These are phyloP conservation scores for Tachycineta bicolor DNA, from an alignment of 2,113 vertebrate genomes.

Conservation along the genomic window DNA sequence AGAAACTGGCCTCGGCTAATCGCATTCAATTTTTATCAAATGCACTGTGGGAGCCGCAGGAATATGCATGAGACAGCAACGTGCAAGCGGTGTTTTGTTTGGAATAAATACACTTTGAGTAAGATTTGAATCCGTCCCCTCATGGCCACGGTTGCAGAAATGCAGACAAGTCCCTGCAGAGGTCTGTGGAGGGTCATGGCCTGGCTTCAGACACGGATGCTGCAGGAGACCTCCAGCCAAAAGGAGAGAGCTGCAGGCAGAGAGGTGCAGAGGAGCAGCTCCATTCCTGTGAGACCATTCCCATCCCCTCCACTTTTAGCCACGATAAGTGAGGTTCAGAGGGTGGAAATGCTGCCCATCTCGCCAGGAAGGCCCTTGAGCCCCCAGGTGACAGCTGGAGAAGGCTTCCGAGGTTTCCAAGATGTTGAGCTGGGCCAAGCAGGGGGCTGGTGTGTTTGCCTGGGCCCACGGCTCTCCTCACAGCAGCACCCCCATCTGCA, in stretches of 20 bases:
- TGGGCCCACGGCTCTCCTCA: neutral
- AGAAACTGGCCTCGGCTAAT: slow-evolving; percentile 24
- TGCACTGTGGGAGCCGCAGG: neutral
- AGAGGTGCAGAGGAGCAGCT: neutral
- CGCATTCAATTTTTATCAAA: slow-evolving; percentile 40
- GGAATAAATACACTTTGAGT: slow-evolving; percentile 22
- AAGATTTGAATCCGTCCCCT: neutral
- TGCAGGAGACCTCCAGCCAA: neutral
- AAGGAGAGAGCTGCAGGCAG: neutral
- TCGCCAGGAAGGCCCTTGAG: neutral
- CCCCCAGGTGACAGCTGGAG: rapidly evolving
- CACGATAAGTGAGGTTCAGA: rapidly evolving
- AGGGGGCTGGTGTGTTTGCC: rapidly evolving
- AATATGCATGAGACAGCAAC: slow-evolving; percentile 12
- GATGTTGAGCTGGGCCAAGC: rapidly evolving
- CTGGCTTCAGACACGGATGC: neutral
- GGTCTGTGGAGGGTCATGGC: neutral
- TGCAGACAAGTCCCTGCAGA: neutral
- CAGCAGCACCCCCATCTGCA: neutral
- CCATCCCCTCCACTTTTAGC: neutral
- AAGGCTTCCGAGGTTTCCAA: neutral
- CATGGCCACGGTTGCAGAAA: neutral
- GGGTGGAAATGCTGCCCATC: neutral
- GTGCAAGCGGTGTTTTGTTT: slow-evolving; percentile 19
- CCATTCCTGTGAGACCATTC: neutral